Evolutionary conservation across 2,888 invertebrate genomes (phyloP), one percentile per base, ranked within the genome.

Genomic region (Lochmaea capreae): DNA sequence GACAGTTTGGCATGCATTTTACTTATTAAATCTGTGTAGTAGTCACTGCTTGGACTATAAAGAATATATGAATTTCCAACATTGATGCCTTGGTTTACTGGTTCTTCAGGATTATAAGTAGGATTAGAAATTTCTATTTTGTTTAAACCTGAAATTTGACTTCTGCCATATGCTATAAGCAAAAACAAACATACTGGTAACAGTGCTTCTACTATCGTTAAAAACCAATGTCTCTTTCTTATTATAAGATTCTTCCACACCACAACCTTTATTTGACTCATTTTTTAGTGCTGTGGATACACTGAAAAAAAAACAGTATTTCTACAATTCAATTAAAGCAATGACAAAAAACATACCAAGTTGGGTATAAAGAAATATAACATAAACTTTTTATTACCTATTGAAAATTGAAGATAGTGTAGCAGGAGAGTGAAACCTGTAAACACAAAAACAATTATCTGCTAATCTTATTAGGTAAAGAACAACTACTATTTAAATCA

Each of bases 191-290:
- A 58, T 12, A 86, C 81, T 6, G 87, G 87, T 16, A 87, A 77
- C 0, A 82, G 33, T 18, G 84, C 78, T 79, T 87, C 87, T 16
- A 82, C 81, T 46, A 84, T 67, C 14, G 86, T 84, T 74, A 86
- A 78, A 22, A 87, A 74, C 82, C 84, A 86, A 77, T 86, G 85
- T 14, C 85, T 80, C 75, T 83, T 85, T 62, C 87, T 79, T 33
- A 87, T 85, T 12, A 84, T 78, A 0, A 78, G 78, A 71, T 85
- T 85, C 70, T 87, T 87, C 86, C 87, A 87, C 61, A 85, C 59
- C 14, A 86, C 79, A 26, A 86, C 80, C 67, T 80, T 81, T n/a
- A 86, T 74, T 78, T 85, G 82, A 46, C 54, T 18, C 54, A 54
- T 54, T 54, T 54, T 54, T 54, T 16, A 43, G 43, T 12, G 10